A percentile compares a stretch with the other conserved stretches of the same genome.
Conservation (phyloP, 30 jellyfish, hydroid and myxozoan genomes). For the Euphysa ruthae region DNA sequence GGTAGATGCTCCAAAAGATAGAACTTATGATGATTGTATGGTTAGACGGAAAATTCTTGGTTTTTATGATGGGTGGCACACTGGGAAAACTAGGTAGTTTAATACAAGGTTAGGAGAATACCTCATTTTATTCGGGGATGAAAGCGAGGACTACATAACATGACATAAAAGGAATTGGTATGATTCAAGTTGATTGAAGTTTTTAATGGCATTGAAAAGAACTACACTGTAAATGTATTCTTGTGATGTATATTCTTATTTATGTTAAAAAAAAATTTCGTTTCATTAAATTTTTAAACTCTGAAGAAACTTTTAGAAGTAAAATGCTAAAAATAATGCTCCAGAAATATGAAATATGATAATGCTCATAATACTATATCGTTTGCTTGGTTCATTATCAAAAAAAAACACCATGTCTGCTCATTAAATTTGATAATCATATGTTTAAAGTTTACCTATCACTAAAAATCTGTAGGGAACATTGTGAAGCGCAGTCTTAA, state of each 20-base stretch:
- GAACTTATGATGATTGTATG: neutral
- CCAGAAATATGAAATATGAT: neutral
- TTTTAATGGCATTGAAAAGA: too few relatives aligned
- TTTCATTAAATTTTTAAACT: neutral
- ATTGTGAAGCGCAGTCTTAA: too few relatives aligned
- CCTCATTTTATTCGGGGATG: constrained; percentile 1
- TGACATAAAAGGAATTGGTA: neutral
- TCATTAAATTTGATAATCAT: too few relatives aligned
- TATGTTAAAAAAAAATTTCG: neutral
- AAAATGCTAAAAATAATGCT: neutral
- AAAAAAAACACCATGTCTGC: too few relatives aligned
- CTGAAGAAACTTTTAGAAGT: neutral
- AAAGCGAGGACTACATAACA: neutral
- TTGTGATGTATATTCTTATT: neutral
- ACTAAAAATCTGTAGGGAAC: too few relatives aligned
- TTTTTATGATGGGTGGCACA: constrained; percentile 18
- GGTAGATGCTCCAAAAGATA: neutral
- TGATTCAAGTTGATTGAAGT: neutral
- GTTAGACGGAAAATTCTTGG: neutral
- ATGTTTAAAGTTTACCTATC: too few relatives aligned
- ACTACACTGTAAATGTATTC: too few relatives aligned
- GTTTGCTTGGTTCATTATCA: neutral
- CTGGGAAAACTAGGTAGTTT: constrained; percentile 5
- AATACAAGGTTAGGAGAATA: constrained; percentile 9
- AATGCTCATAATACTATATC: neutral